Base-by-base conservation (phyloP, 2,113 vertebrate genomes). In the Crotalus horridus region DNA sequence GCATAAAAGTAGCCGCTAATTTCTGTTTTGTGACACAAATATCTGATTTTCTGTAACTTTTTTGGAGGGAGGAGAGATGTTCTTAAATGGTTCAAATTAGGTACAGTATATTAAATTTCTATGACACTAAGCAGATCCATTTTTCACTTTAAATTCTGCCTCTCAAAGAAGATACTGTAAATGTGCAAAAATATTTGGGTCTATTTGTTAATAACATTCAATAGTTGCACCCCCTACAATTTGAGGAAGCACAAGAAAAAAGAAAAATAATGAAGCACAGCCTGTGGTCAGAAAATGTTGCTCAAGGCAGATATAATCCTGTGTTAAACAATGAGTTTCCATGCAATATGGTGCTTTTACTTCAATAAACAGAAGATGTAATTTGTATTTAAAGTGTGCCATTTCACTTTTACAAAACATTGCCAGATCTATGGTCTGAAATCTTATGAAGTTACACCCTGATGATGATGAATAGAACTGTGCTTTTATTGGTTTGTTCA, bases 401-500 rank as follows among this genome's bases (percentile, higher is more conserved):
- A 61, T 53, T 20, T 64, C 87, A 87, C 43, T 46, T 24, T 58
- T 23, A 51, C 88, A 59, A 85, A 89, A 11, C 33, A 64, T 88
- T 29, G 51, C 9, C 46, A 89, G 29, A 8, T 54, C 24, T 11
- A 56, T 53, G 1, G 39, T 23, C 51, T 29, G 20, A 85, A 85
- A 39, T 48, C 69, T 89, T 0, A 69, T 89, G 7, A 0, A 0
- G 0, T 85, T 85, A 55, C 51, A 54, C 74, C 81, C 90, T 46
- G 24, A 48, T 69, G 20, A 58, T 51, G 3, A 21, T 39, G 94
- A 88, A n/a, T 15, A 56, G 5, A 1, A 86, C 7, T 11, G 9
- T 91, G 55, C 43, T 33, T 88, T 53, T 69, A 74, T 90, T 89
- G 58, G 23, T 11, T 53, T 54, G 69, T 6, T 1, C 74, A 39